Base-by-base conservation (phyloP, 2,113 vertebrate genomes). In the Procavia capensis region DNA sequence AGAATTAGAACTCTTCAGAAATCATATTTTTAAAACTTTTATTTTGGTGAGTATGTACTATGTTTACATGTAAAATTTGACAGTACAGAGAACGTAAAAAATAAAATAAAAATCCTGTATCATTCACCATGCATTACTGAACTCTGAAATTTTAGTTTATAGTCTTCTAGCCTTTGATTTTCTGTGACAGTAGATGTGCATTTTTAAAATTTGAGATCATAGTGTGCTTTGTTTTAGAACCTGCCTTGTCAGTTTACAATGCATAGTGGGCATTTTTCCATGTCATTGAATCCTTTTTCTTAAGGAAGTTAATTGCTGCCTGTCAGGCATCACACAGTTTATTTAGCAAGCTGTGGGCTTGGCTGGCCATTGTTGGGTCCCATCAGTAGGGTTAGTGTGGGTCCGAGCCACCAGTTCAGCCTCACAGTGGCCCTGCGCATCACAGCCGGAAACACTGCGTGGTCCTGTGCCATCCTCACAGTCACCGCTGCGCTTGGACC, bases 1-100 rank as follows among this genome's bases (percentile, higher is more conserved):
- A 89, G 57, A 89, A 75, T 61, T 93, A 25, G 39, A 54, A 54
- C 50, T 54, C 50, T 54, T 83, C 19, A n/a, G 57, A 88, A 29
- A 43, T 36, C n/a, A 22, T 43, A 39, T 47, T 43, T 82, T 61
- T 34, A 24, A 64, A 81, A 61, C 39, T 8, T 74, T 85, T 72
- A 61, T 76, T 85, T 82, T 59, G 41, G 50, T 85, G 85, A 93
- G 82, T 66, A 13, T 6, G 6, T 91, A 95, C 88, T 75, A 61
- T 79, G 17, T 79, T 27, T 50, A 50, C 8, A 31, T 66, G 78
- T 45, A 93, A 85, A 83, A 90, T 75, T 45, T 88, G 70, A 93
- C 29, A 31, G 8, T 39, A 39, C 39, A 66, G 72, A 95, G 39
- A 84, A 31, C 45, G 45, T 81, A 80, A 80, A 47, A 43, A 92